Percentiles rank a stretch among this genome's conserved stretches.
phyloP scores from a whole-genome alignment of 1,140 invertebrate genomes.

The Coptotermes formosanus region DNA sequence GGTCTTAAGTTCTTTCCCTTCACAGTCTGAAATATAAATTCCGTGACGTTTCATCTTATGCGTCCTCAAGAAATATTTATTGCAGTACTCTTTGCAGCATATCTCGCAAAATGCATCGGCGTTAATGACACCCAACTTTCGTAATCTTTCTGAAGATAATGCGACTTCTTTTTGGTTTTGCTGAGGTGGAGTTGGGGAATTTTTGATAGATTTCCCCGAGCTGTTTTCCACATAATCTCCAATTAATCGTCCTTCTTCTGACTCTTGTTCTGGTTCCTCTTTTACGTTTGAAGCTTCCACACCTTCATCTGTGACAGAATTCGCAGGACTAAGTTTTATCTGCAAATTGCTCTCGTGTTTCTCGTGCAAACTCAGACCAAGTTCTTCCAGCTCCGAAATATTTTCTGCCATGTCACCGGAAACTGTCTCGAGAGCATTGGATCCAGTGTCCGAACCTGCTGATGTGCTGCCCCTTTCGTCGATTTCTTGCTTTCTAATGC shows the following conservation, averaged over 20 bases:
- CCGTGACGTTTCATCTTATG: conserved; percentile 87
- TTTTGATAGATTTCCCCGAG: not conserved
- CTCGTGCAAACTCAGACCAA: not conserved
- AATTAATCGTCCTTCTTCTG: not conserved
- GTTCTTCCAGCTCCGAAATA: not conserved
- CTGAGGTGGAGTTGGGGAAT: not conserved
- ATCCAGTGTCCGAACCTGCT: conserved; percentile 1
- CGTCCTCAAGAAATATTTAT: conserved; percentile 90
- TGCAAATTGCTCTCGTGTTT: not conserved
- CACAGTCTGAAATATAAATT: conserved; percentile 57
- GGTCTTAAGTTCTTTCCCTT: conserved; percentile 48
- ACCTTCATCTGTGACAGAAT: not conserved
- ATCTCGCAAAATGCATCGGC: conserved; percentile 90
- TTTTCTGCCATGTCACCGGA: no score
- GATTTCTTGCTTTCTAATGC: conserved; percentile 14
- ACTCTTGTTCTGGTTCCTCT: not conserved
- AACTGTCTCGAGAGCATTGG: not conserved
- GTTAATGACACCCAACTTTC: conserved; percentile 76
- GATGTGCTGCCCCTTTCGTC: conserved; percentile 19
- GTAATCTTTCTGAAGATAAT: conserved; percentile 58
- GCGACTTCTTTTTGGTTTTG: not conserved
- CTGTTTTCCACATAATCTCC: not conserved
- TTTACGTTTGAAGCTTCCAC: not conserved
- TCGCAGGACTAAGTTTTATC: not conserved
- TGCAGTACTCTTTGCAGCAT: conserved; percentile 93